A percentile compares a stretch with the other conserved stretches of the same genome.
phyloP scores from a whole-genome alignment of 2,888 invertebrate species.

The Scelioninae gen. 1 region DNA sequence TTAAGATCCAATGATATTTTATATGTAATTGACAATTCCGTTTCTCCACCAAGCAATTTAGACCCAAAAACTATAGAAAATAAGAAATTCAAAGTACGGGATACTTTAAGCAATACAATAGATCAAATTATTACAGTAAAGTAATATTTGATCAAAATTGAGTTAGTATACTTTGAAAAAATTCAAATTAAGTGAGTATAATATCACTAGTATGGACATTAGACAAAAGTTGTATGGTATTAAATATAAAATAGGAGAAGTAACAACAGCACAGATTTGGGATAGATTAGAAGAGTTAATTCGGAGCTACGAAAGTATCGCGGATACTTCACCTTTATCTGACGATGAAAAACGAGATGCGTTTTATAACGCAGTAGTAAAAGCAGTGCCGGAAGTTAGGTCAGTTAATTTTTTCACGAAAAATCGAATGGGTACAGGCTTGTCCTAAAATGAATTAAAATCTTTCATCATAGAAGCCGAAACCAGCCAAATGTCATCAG shows the following conservation, averaged over 20 bases:
- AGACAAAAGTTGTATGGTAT: no score
- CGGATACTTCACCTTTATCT: not conserved
- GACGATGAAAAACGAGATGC: slow-evolving; percentile 5
- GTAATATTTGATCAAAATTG: no score
- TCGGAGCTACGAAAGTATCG: slow-evolving; percentile 40
- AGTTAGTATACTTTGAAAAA: no score
- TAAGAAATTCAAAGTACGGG: no score
- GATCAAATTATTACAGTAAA: no score
- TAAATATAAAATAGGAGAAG: not conserved
- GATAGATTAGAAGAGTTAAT: slow-evolving; percentile 65
- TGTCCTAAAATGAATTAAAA: slow-evolving; percentile 46
- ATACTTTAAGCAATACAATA: no score
- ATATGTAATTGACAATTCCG: no score
- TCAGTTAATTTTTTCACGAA: slow-evolving; percentile 39
- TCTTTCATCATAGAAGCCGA: slow-evolving; percentile 34
- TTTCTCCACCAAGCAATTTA: no score
- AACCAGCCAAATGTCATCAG: not conserved
- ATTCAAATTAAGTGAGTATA: no score
- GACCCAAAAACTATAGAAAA: no score
- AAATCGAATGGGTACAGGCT: slow-evolving; percentile 28
- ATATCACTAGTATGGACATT: no score
- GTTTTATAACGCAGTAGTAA: not conserved
- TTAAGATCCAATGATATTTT: not conserved
- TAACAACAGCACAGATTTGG: slow-evolving; percentile 56
- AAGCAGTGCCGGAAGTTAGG: slow-evolving; percentile 30